Conservation (phyloP, 2,113 vertebrate species). For the Harpagus bidentatus region DNA sequence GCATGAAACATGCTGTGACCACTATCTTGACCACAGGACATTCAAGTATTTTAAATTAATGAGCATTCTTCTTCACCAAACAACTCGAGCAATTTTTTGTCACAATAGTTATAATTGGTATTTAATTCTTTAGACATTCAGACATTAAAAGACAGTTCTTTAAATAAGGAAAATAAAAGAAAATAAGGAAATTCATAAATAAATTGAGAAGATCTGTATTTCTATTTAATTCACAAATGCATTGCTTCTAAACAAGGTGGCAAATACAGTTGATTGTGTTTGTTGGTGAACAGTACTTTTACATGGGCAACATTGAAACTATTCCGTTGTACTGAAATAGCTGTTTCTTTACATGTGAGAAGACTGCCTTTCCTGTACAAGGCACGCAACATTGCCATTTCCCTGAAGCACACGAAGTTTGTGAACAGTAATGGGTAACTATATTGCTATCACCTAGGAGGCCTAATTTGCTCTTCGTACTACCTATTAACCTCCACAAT, state of each 20-base stretch:
- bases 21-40: neutral
- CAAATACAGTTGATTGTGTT: neutral
- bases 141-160: neutral
- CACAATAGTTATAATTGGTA: neutral
- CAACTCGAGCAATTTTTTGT: neutral
- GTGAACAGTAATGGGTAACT: neutral
- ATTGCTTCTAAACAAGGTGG: neutral
- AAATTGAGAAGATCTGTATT: neutral
- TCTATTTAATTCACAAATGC: neutral
- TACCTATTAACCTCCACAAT: neutral
- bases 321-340: neutral
- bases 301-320: neutral
- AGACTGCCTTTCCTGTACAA: neutral
- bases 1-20: neutral
- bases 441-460: neutral
- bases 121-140: neutral
- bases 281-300: neutral
- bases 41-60: neutral
- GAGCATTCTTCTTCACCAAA: neutral
- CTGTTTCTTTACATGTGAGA: neutral
- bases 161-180: neutral
- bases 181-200: neutral
- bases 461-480: neutral
- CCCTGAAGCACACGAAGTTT: neutral
- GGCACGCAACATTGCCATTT: neutral